These are phyloP conservation scores for Sphenodon punctatus DNA, from an alignment of 2,797 vertebrate species.

Conservation along the genomic window DNA sequence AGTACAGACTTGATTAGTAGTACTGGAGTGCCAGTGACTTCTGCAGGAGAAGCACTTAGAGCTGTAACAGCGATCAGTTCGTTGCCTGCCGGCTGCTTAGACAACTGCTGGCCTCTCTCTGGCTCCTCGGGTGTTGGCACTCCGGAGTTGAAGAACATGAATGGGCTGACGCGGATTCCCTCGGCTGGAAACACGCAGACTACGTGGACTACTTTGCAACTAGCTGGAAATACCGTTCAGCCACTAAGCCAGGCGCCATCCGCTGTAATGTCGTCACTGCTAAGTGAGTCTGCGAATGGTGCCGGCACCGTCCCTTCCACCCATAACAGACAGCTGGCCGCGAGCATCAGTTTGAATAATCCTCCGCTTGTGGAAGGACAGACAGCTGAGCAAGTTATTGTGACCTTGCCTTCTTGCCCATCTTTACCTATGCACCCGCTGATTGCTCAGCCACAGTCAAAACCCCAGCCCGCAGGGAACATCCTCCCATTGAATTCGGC, in stretches of 20 bases:
- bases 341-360: constrained; percentile 67
- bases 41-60: constrained; percentile 67
- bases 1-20: constrained; percentile 67
- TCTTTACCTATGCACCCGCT: constrained; percentile 79
- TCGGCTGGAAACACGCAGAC: constrained; percentile 94
- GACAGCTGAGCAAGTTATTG: constrained; percentile 81
- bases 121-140: constrained; percentile 68
- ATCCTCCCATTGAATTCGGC: constrained; percentile 91
- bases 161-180: constrained; percentile 78
- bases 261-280: constrained; percentile 75
- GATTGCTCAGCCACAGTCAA: constrained; percentile 75
- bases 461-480: constrained; percentile 80
- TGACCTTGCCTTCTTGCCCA: constrained; percentile 76
- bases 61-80: constrained; percentile 34
- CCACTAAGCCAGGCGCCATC: constrained; percentile 82
- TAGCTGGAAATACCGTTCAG: constrained; percentile 93
- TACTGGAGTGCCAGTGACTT: constrained; percentile 39
- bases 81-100: constrained; percentile 64
- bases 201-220: constrained; percentile 96
- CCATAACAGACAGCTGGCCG: constrained; percentile 57
- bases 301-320: constrained; percentile 34
- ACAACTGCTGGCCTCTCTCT: constrained; percentile 75
- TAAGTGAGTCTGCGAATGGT: constrained; percentile 59
- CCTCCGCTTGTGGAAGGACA: constrained; percentile 78
- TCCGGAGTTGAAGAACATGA: constrained; percentile 80